Evolutionary conservation across 2,888 invertebrate species (phyloP).

Genomic region (Anaspis maculata): DNA sequence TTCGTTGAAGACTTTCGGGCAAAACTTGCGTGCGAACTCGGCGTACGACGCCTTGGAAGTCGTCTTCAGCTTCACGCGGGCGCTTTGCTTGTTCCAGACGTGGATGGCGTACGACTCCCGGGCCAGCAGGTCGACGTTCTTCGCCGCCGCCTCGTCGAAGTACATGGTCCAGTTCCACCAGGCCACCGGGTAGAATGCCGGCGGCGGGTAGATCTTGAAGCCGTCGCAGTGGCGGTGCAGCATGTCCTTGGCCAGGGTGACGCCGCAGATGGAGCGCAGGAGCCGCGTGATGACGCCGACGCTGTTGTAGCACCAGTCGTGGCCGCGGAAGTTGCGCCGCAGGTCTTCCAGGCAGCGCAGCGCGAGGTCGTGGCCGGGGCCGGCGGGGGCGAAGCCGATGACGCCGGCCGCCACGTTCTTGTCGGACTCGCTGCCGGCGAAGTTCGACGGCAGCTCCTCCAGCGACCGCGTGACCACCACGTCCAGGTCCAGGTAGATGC

Average conservation of each 20-base stretch:
- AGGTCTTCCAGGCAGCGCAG: conserved; percentile 49
- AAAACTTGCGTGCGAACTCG: conserved; percentile 43
- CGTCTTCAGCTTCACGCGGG: conserved; percentile 34
- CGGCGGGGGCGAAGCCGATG: conserved; percentile 49
- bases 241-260: conserved; percentile 46
- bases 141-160: conserved; percentile 44
- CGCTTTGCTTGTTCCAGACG: conserved; percentile 52
- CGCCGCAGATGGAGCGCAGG: conserved; percentile 49
- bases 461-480: conserved; percentile 57
- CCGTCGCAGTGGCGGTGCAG: conserved; percentile 48
- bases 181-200: conserved; percentile 58
- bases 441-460: conserved; percentile 48
- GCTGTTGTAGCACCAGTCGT: conserved; percentile 55
- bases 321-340: conserved; percentile 45
- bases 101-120: conserved; percentile 45
- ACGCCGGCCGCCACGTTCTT: conserved; percentile 57
- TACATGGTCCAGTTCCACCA: conserved; percentile 54
- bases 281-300: conserved; percentile 60
- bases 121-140: conserved; percentile 36
- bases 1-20: conserved; percentile 42
- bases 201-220: conserved; percentile 55
- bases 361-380: conserved; percentile 51
- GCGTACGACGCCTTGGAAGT: conserved; percentile 45
- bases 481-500: conserved; percentile 70
- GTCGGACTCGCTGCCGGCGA: conserved; percentile 54